Evolutionary conservation across 1,140 invertebrate species (phyloP).

Genomic region (Amyelois transitella): DNA sequence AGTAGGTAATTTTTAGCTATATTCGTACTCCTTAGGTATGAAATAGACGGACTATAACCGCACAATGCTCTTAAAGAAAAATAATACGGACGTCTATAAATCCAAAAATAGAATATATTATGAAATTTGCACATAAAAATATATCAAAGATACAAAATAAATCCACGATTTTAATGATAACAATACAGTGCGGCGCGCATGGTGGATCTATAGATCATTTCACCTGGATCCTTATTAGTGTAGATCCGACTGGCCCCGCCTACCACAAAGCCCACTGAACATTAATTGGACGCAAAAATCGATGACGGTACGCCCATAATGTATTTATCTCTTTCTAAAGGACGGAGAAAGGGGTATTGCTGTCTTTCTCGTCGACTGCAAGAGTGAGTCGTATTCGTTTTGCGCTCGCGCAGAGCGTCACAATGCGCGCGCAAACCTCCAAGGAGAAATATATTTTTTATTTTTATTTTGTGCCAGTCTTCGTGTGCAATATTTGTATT

Average conservation of each 20-base stretch:
- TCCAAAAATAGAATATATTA: slow-evolving; percentile 31
- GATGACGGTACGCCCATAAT: slow-evolving; percentile 55
- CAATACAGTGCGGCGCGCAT: slow-evolving; percentile 54
- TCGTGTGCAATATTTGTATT: slow-evolving; percentile 71
- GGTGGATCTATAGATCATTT: slow-evolving; percentile 70
- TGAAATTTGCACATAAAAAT: slow-evolving; percentile 44
- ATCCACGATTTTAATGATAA: slow-evolving; percentile 61
- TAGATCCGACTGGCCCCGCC: slow-evolving; percentile 54
- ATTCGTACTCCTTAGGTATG: not conserved
- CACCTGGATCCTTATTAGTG: slow-evolving; percentile 63
- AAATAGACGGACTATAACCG: not conserved
- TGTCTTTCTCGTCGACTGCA: slow-evolving; percentile 24
- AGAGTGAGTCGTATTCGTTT: slow-evolving; percentile 45
- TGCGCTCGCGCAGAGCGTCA: slow-evolving; percentile 49
- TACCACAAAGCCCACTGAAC: slow-evolving; percentile 64
- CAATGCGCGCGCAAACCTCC: slow-evolving; percentile 56
- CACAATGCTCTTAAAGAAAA: not conserved
- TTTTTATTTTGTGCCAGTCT: slow-evolving; percentile 48
- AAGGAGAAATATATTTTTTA: slow-evolving; percentile 66
- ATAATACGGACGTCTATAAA: slow-evolving; percentile 2
- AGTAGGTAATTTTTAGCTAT: too few species aligned
- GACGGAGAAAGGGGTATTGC: not conserved
- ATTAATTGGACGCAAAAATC: slow-evolving; percentile 64
- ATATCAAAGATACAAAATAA: slow-evolving; percentile 65
- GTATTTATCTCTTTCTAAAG: slow-evolving; percentile 29